These are phyloP conservation scores for Elgaria multicarinata DNA, from an alignment of 2,113 vertebrate genomes.

Conservation along the genomic window DNA sequence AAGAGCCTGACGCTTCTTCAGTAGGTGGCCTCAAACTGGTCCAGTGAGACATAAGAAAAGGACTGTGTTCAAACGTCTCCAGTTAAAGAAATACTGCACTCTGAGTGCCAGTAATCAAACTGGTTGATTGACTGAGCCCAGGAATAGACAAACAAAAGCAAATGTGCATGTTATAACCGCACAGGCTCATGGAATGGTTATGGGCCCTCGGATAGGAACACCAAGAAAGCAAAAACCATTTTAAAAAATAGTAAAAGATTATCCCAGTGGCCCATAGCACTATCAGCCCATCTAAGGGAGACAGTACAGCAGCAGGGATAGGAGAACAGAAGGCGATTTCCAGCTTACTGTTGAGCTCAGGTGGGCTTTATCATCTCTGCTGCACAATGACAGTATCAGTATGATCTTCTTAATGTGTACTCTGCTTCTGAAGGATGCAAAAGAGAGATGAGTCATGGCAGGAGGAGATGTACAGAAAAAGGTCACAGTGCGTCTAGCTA, in stretches of 20 bases:
- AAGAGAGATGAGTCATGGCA: slow-evolving; percentile 24
- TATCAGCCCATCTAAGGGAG: not conserved
- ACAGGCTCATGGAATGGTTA: not conserved
- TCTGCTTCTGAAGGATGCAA: not conserved
- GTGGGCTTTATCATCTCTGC: not conserved
- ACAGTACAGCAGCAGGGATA: not conserved
- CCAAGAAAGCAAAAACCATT: not conserved
- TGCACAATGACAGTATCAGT: not conserved
- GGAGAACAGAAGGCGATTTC: not conserved
- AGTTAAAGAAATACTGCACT: not conserved
- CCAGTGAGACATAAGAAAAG: not conserved
- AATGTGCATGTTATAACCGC: not conserved
- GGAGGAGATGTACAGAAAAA: slow-evolving; percentile 10
- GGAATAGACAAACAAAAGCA: not conserved
- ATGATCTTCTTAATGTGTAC: not conserved
- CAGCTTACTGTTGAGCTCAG: not conserved
- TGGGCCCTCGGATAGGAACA: too few relatives aligned
- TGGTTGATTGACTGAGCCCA: too few relatives aligned
- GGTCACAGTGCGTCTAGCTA: slow-evolving; percentile 14
- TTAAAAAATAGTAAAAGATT: not conserved
- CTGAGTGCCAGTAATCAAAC: too few relatives aligned
- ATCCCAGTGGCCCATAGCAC: not conserved
- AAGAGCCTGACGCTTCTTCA: not conserved
- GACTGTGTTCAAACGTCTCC: not conserved
- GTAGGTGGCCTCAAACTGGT: not conserved